Evolutionary conservation across 2,888 invertebrate species (phyloP), one percentile per base, ranked within the genome.

Genomic region (Drosophila sordidula): DNA sequence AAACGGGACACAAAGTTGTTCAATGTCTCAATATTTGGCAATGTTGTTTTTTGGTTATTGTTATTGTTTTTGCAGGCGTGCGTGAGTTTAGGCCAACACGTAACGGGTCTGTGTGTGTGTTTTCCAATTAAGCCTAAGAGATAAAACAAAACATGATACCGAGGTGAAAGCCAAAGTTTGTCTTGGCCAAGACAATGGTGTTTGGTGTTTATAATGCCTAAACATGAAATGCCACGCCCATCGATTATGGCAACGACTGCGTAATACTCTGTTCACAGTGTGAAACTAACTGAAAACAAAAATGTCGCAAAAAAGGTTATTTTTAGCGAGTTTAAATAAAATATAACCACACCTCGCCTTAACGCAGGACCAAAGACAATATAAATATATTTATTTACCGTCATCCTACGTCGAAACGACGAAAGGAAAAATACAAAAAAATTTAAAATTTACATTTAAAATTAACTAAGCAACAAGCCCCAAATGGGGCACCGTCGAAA

Each of bases 81-180:
- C 78, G 80, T 82, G 83, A 64, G 80, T 67, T 80, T 73, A 69
- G 70, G 49, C 57, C 67, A 72, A 70, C 89, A 83, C 80, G 80
- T 83, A 78, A 70, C 47, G 11, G 6, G 18, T 39, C 18, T 25
- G 11, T 39, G 46, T 47, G 14, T 51, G 63, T 38, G 44, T 50
- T 80, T 88, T 86, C 89, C 89, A 83, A 83, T 83, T 83, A 83
- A 83, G 87, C 72, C 64, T 56, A 44, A 64, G 56, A 76, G 80
- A 80, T 83, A 80, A 84, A 70, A 83, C 80, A 71, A 74, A 76
- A 77, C 78, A 72, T 61, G 68, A 67, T 67, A 51, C 65, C 68
- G 72, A 87, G 80, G 89, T 83, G 56, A 87, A 89, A 87, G 77
- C 80, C 70, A 56, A 73, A 80, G 51, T 67, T 77, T 61, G 63